Conservation (phyloP, 2,113 vertebrate genomes). For the Himantopus leucocephalus region DNA sequence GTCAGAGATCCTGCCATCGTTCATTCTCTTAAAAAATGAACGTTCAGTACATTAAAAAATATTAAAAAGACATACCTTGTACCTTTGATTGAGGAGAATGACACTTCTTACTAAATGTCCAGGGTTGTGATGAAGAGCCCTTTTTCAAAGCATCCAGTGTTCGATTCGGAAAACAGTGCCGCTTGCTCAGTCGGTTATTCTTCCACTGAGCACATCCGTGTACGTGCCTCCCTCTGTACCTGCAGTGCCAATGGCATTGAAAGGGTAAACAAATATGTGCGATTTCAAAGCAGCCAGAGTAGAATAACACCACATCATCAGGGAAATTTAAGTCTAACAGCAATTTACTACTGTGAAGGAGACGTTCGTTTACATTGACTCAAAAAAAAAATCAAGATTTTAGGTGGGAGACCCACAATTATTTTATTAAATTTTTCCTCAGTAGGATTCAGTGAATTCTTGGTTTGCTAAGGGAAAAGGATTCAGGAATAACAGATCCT, state of each 20-base stretch:
- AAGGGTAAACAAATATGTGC: background rate
- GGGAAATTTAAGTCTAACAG: background rate
- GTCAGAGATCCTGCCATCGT: background rate
- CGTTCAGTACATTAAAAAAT: background rate
- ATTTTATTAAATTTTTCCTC: background rate
- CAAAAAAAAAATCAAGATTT: background rate
- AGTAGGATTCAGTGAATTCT: background rate
- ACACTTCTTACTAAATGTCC: background rate
- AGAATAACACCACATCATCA: background rate
- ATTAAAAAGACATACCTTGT: slow-evolving; percentile 55
- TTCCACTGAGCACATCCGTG: slow-evolving; percentile 39
- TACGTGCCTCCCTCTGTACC: slow-evolving; percentile 49
- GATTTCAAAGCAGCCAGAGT: background rate
- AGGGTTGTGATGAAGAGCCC: background rate
- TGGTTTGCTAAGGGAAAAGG: background rate
- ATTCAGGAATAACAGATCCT: background rate
- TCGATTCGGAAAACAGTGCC: background rate
- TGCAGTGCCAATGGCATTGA: background rate
- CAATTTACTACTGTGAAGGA: background rate
- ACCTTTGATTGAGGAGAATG: background rate
- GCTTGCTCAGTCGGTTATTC: slow-evolving; percentile 10
- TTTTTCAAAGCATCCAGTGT: slow-evolving; percentile 19
- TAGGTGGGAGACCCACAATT: background rate
- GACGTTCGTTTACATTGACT: background rate
- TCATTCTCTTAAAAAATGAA: background rate